Base-by-base conservation (phyloP, 2,888 invertebrate genomes). In the Leucoma salicis region DNA sequence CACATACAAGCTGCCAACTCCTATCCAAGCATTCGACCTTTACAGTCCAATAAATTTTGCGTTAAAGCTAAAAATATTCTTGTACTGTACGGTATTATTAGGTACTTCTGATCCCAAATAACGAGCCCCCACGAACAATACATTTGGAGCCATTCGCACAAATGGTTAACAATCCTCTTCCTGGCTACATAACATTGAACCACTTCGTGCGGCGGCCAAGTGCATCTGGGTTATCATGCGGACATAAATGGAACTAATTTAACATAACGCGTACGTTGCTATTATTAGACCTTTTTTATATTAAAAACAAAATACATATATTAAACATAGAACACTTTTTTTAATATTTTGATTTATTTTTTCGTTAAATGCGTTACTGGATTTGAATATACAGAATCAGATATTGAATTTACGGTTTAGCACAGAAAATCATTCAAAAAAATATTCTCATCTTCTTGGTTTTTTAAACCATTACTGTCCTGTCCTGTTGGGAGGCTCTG, bases 181-280 rank as follows among this genome's bases (percentile, higher is more conserved):
- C 88, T 82, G 82, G 55, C 69, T 54, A 54, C 58, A 69, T 84
- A 85, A 83, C 88, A 88, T 88, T 88, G 88, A 84, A 84, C 86
- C 78, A 87, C 73, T 81, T 84, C 79, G 74, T 66, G 70, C 55
- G 60, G 60, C 77, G 85, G 85, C 84, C 88, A 87, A 87, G 87
- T 86, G 86, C 87, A 87, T 78, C 70, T 78, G 76, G 78, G 79
- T 80, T 80, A 80, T 81, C 74, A 67, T 78, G 54, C 46, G 48
- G 59, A 69, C 76, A 63, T 57, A 83, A 85, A 87, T 85, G 83
- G 82, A 81, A 70, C 66, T 53, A 63, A 72, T 69, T 70, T 57
- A n/a, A 10, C 16, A 34, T 39, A 18, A 33, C 11, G 14, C 14
- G 14, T 14, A 5, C 10, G 33, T n/a, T n/a, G n/a, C 27, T n/a